Base-by-base conservation (phyloP, 92 coral and sea anemone species). In the Scolanthus callimorphus region DNA sequence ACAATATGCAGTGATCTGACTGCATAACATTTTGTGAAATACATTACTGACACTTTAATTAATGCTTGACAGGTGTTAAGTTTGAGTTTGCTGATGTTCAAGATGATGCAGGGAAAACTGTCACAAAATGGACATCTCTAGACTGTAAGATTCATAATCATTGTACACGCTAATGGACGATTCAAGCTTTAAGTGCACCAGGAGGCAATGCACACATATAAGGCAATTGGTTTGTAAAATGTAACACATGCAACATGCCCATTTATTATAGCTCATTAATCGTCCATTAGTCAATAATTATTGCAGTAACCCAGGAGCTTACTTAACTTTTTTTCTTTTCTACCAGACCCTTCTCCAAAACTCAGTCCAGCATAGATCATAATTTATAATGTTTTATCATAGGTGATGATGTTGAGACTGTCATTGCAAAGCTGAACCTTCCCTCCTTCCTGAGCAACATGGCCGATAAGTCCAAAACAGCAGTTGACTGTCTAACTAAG, bases 361-460 rank as follows among this genome's bases (percentile, higher is more conserved):
- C 1, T 10, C 17, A n/a, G n/a, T n/a, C 0, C 13, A 17, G 22
- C 15, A 22, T 49, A 22, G 26, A 49, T 22, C 2, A 49, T n/a
- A n/a, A n/a, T n/a, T n/a, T n/a, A n/a, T n/a, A n/a, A n/a, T 27
- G 19, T 17, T 30, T 45, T 55, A 57, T 62, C 43, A n/a, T 11
- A 54, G 65, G 65, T 69, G 58, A 51, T 64, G 60, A 64, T 31
- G 41, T 64, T 20, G 71, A 31, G 57, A 51, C 26, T 4, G 57
- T 50, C 3, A 15, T 63, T 2, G 22, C 9, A 31, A 11, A 45
- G 29, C 49, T 63, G n/a, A 49, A 63, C 43, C 44, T 63, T 10
- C 17, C 29, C 1, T 30, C 71, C 0, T 65, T 65, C 25, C 22
- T 65, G 0, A 4, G 31, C 1, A 43, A 65, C 29, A 65, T 65